Base-by-base conservation (phyloP, 1,140 invertebrate species). In the Patella vulgata region DNA sequence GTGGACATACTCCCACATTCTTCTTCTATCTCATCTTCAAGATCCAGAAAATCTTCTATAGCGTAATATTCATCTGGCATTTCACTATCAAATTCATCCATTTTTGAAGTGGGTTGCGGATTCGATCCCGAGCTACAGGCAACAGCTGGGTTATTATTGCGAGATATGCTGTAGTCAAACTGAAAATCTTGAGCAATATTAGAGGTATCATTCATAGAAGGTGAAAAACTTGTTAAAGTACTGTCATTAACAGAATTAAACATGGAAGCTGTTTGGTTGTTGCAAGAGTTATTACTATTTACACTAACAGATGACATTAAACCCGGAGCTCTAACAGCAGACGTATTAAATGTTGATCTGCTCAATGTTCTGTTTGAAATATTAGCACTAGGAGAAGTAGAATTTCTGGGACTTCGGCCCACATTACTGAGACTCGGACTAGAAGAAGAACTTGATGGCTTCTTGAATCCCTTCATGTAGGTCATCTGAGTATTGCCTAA, bases 401-500 rank as follows among this genome's bases (percentile, higher is more conserved):
- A 28, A 36, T 28, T 46, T 5, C n/a, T 36, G 39, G 31, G 21
- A 61, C 59, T 36, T 36, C 33, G 5, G 33, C 33, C 33, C 5
- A 36, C 33, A n/a, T n/a, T n/a, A n/a, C 11, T 17, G n/a, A 12
- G 5, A 6, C 36, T 12, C 25, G 48, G 40, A 30, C 40, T 58
- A 25, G 51, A 51, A 36, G 33, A 47, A 50, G 52, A n/a, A 43
- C 43, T 59, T 5, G 28, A 57, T 25, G 27, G 53, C 23, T 54
- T 63, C 11, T 27, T 56, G 44, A 59, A 46, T 1, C 61, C 57
- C 58, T 66, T 61, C 59, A 73, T 74, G 43, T 71, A 74, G 17
- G 52, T 68, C 11, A 65, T 65, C 66, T 75, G 69, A 39, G 68
- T 71, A 36, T 77, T 71, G 2, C 65, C 70, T 19, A 73, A 55